Evolutionary conservation across 2,888 invertebrate species (phyloP).

Genomic region (Lottia gigantea): DNA sequence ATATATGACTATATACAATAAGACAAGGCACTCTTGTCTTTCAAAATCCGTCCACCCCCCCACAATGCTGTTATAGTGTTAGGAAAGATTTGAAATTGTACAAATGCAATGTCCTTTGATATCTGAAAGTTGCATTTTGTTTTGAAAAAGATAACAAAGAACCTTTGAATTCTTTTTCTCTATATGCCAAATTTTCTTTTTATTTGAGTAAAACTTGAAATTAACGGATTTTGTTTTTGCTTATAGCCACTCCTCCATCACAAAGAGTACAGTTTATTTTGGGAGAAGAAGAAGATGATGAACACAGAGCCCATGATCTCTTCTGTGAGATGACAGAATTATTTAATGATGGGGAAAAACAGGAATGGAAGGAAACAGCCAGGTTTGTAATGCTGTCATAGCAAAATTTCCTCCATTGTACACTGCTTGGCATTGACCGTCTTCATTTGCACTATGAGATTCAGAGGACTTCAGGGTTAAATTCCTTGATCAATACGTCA

Average conservation of each 20-base stretch:
- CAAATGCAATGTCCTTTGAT: no score
- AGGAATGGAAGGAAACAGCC: constrained; percentile 98
- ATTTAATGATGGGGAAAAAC: constrained; percentile 75
- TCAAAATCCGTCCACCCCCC: no score
- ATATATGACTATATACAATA: no score
- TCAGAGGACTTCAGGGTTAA: background rate
- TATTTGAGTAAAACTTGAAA: no score
- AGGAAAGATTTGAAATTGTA: no score
- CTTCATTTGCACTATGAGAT: background rate
- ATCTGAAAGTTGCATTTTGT: no score
- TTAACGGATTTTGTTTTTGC: background rate
- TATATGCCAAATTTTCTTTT: no score
- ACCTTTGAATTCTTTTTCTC: no score
- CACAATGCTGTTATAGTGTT: no score
- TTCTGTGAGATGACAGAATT: constrained; percentile 99
- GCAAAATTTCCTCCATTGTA: background rate
- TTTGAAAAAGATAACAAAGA: no score
- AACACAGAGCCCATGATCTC: constrained; percentile 82
- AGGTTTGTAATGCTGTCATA: constrained; percentile 69
- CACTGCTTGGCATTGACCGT: background rate
- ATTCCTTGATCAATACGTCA: background rate
- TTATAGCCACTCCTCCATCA: constrained; percentile 75
- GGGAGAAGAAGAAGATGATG: constrained; percentile 84
- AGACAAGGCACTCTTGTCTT: no score
- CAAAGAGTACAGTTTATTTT: constrained; percentile 98